A percentile compares a stretch with the other conserved stretches of the same genome.
Evolutionary conservation across 2,113 vertebrate genomes (phyloP).

Genomic region (Lasiurus borealis): DNA sequence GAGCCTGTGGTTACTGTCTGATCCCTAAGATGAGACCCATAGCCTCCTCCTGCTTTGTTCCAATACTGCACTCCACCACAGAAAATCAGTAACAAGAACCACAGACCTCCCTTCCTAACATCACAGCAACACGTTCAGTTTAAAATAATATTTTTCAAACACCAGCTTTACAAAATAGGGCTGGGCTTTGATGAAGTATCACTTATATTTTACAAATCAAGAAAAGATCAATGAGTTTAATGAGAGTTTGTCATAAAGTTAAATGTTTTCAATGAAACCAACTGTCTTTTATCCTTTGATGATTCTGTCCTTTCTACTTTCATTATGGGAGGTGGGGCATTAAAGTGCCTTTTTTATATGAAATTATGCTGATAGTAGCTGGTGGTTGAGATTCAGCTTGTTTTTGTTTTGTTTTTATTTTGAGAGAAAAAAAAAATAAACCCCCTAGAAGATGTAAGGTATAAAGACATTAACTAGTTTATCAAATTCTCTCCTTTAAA

Average conservation of each 20-base stretch:
- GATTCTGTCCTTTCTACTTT: slow-evolving; percentile 17
- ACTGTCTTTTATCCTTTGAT: slow-evolving; percentile 40
- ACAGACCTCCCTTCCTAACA: background rate
- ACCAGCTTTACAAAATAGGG: slow-evolving; percentile 51
- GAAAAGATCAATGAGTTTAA: background rate
- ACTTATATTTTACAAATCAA: slow-evolving; percentile 25
- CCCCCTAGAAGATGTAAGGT: background rate
- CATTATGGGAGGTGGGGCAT: background rate
- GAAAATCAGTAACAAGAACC: slow-evolving; percentile 49
- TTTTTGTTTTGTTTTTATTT: slow-evolving; percentile 16
- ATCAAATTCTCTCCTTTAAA: slow-evolving; percentile 30
- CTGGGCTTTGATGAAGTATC: slow-evolving; percentile 6
- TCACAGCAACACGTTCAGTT: background rate
- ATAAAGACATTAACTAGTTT: slow-evolving; percentile 38
- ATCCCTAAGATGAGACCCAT: background rate
- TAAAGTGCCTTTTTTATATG: slow-evolving; percentile 22
- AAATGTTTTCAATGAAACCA: slow-evolving; percentile 51
- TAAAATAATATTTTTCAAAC: slow-evolving; percentile 52
- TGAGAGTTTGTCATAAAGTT: slow-evolving; percentile 58
- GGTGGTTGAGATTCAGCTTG: background rate
- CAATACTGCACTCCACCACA: background rate
- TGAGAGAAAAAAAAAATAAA: slow-evolving; percentile 58
- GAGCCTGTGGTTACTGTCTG: background rate
- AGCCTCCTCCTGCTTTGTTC: slow-evolving; percentile 30
- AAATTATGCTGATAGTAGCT: background rate